Conservation (phyloP, 2,797 vertebrate genomes). For the Trichosurus vulpecula region DNA sequence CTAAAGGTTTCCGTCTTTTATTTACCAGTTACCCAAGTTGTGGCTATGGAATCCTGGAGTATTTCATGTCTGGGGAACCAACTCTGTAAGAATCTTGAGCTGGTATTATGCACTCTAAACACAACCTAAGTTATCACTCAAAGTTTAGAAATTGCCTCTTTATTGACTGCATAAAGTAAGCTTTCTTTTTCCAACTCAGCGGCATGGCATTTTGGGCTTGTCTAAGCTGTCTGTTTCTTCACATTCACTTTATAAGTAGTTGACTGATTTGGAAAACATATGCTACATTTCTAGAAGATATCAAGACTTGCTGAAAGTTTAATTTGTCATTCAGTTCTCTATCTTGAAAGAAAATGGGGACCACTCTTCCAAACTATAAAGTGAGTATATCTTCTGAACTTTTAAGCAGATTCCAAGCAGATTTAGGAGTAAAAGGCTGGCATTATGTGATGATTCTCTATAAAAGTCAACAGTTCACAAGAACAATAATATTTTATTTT, state of each 20-base stretch:
- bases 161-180: not conserved
- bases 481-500: not conserved
- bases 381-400: not conserved
- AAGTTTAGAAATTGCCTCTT: not conserved
- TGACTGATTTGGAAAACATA: conserved; percentile 3
- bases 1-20: not conserved
- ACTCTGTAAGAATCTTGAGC: not conserved
- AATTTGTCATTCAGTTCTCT: not conserved
- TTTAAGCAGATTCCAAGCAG: not conserved
- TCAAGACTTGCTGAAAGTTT: not conserved
- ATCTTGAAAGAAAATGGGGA: not conserved
- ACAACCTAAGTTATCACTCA: not conserved
- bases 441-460: not conserved
- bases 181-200: not conserved
- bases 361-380: not conserved
- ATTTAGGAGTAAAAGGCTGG: not conserved
- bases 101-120: not conserved
- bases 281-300: not conserved
- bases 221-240: not conserved
- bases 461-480: not conserved
- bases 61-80: not conserved
- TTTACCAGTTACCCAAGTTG: not conserved
- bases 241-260: not conserved
- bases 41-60: not conserved
- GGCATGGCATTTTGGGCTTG: not conserved